Conservation (phyloP, 2,888 invertebrate species). For the Helicoverpa assulta region DNA sequence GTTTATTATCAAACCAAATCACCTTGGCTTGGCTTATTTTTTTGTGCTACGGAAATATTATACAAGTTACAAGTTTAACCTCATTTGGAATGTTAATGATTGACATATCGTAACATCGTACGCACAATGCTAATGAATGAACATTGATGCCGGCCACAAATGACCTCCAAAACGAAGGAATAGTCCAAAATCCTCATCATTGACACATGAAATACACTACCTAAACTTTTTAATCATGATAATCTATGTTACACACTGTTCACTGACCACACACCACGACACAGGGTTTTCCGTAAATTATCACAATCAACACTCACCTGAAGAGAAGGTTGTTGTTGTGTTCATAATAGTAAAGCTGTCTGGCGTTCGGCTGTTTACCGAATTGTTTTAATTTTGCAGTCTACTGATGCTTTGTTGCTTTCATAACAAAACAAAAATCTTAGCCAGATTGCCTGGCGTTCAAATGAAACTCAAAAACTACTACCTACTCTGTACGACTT, state of each 20-base stretch:
- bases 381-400: conserved; percentile 30
- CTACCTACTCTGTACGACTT: conserved; percentile 23
- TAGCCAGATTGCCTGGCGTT: conserved; percentile 37
- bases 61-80: conserved; percentile 26
- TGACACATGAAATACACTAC: background rate
- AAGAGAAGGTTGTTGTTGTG: conserved; percentile 66
- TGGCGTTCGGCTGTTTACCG: conserved; percentile 36
- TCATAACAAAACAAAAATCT: conserved; percentile 44
- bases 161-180: background rate
- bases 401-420: conserved; percentile 28
- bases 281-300: conserved; percentile 28
- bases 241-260: conserved; percentile 18
- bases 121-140: conserved; percentile 47
- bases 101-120: conserved; percentile 41
- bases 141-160: conserved; percentile 13
- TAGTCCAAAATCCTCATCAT: background rate
- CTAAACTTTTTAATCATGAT: background rate
- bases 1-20: conserved; percentile 23
- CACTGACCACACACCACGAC: conserved; percentile 23
- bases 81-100: conserved; percentile 38
- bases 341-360: conserved; percentile 64
- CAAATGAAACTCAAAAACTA: conserved; percentile 10
- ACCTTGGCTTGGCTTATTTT: conserved; percentile 39
- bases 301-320: conserved; percentile 56
- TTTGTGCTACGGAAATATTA: conserved; percentile 4